Evolutionary conservation across 2,113 vertebrate genomes (phyloP).

Genomic region (Vicugna pacos): DNA sequence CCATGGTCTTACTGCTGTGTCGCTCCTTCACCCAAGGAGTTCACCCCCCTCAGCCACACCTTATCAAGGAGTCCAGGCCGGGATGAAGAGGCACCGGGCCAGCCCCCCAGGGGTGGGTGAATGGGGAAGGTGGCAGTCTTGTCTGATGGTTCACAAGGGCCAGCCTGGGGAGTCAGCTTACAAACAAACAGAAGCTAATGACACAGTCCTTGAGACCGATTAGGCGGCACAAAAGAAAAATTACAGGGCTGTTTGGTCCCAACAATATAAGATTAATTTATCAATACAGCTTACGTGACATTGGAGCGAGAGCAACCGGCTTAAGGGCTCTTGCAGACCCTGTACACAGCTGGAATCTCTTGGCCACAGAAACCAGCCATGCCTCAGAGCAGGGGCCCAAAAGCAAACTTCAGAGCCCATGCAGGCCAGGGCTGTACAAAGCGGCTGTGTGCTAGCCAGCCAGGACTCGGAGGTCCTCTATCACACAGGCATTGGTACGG

Average conservation of each 20-base stretch:
- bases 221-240: constrained; percentile 86
- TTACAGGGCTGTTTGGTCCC: constrained; percentile 86
- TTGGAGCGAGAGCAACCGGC: constrained; percentile 84
- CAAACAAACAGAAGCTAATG: constrained; percentile 86
- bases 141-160: not conserved
- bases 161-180: constrained; percentile 82
- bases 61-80: too few species aligned
- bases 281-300: constrained; percentile 87
- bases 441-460: too few species aligned
- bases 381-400: not conserved
- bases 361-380: not conserved
- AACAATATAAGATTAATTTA: constrained; percentile 88
- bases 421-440: fast-evolving
- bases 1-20: fast-evolving
- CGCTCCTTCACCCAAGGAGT: not conserved
- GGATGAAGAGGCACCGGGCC: too few species aligned
- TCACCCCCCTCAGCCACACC: fast-evolving
- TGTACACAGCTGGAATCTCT: constrained; percentile 41
- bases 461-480: not conserved
- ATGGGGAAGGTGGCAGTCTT: not conserved
- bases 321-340: constrained; percentile 78
- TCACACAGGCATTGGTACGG: fast-evolving
- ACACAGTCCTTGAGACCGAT: constrained; percentile 86
- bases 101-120: fast-evolving
- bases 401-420: not conserved